A percentile compares a stretch with the other conserved stretches of the same genome.
Evolutionary conservation across 1,140 invertebrate genomes (phyloP).

Genomic region (Triops longicaudatus): DNA sequence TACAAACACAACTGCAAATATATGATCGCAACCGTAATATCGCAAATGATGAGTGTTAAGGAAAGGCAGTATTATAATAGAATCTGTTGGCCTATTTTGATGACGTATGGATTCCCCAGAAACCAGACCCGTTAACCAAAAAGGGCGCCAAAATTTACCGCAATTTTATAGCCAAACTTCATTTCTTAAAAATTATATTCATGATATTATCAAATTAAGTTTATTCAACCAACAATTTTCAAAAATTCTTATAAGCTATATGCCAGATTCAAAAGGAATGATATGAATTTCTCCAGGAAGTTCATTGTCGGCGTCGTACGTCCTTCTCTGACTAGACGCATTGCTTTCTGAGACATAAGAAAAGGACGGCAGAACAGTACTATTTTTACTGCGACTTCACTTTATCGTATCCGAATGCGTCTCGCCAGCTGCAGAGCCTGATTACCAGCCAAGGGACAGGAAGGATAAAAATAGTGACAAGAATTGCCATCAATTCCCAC

Average conservation of each 20-base stretch:
- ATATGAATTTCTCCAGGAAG: conserved; percentile 10
- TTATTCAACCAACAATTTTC: no score
- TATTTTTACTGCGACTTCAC: background rate
- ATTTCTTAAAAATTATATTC: no score
- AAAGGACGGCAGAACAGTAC: background rate
- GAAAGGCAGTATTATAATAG: no score
- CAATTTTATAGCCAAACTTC: no score
- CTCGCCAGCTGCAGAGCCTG: conserved; percentile 60
- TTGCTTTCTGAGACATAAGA: background rate
- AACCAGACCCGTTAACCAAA: no score
- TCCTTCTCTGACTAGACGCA: background rate
- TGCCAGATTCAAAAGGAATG: background rate
- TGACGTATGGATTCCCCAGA: no score
- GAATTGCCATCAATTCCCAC: conserved; percentile 58
- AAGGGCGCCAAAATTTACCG: no score
- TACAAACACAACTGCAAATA: background rate
- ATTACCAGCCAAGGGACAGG: conserved; percentile 54
- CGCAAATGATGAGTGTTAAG: no score
- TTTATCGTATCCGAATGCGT: conserved; percentile 47
- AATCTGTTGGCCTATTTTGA: no score
- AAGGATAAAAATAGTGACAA: conserved; percentile 61
- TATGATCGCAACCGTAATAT: no score
- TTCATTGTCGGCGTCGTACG: background rate
- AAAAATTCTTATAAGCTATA: no score
- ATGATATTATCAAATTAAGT: no score